phyloP scores from a whole-genome alignment of 1,140 invertebrate species.

The Coboldia fuscipes region DNA sequence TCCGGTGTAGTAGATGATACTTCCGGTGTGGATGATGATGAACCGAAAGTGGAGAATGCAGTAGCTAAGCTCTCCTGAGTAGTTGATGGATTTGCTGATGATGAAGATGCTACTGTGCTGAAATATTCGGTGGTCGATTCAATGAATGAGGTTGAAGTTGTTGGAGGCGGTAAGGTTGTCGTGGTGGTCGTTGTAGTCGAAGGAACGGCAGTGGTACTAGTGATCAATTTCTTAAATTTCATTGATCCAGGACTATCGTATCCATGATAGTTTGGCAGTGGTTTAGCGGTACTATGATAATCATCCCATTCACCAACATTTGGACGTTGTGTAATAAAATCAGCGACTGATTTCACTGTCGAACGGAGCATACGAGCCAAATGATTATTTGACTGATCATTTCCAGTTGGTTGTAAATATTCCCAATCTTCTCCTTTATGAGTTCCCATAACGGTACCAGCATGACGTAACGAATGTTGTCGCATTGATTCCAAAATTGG shows the following conservation, averaged over 20 bases:
- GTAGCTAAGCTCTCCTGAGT: background rate
- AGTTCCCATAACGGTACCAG: conserved; percentile 34
- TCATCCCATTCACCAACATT: too few relatives aligned
- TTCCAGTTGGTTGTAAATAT: background rate
- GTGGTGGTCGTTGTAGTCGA: conserved; percentile 9
- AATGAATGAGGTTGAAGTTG: conserved; percentile 13
- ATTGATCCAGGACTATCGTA: background rate
- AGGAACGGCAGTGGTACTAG: conserved; percentile 2
- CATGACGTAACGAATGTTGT: conserved; percentile 33
- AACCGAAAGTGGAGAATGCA: conserved; percentile 14
- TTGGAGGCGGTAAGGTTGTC: conserved; percentile 22
- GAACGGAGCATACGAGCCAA: conserved; percentile 16
- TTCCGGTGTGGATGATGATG: conserved; percentile 19
- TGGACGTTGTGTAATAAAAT: too few relatives aligned
- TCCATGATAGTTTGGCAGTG: too few relatives aligned
- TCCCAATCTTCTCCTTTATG: conserved; percentile 19
- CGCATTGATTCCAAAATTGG: conserved; percentile 43
- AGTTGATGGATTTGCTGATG: conserved; percentile 2
- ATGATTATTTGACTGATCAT: conserved; percentile 20
- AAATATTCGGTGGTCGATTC: conserved; percentile 3
- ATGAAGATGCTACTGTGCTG: conserved; percentile 1
- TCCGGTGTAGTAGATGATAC: conserved; percentile 27
- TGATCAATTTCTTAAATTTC: background rate
- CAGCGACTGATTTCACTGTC: conserved; percentile 16
- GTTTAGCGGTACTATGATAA: too few relatives aligned